Base-by-base conservation (phyloP, 1,140 invertebrate genomes). In the Drosophila carrolli region DNA sequence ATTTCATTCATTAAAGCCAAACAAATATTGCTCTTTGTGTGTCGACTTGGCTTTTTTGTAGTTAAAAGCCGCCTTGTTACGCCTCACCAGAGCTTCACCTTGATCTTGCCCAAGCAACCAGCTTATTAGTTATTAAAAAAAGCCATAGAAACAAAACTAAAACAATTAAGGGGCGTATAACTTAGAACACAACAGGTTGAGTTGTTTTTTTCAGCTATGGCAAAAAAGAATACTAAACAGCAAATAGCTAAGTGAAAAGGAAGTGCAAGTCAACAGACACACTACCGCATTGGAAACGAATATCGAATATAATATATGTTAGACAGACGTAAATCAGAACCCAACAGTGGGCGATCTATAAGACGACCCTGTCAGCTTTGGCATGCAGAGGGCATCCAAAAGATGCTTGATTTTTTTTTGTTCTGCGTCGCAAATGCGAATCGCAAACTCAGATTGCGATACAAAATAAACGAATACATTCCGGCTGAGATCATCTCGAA, bases 401-500 rank as follows among this genome's bases (percentile, higher is more conserved):
- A 76, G 65, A 70, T 56, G 48, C 37, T 56, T 62, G 53, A 43
- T 48, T 67, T 4, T 75, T 75, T 4, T 14, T 51, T 4, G 9
- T 51, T 77, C 63, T 77, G 70, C 80, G 80, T 66, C 80, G 80
- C 80, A 83, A 48, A 77, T 56, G 32, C 41, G 11, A 65, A 47
- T 29, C 55, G 54, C 62, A 23, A 40, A 23, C 32, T 23, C 19
- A n/a, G 44, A 38, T 40, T 38, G 46, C 32, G 58, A 57, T 47
- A 48, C 50, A 71, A 70, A 71, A 29, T 68, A 38, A 63, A 37
- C 41, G 47, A 41, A 62, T 74, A 57, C 65, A 57, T 56, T 48
- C 58, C 48, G 68, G 47, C 75, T 85, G 82, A 85, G 82, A 85
- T 85, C 82, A 85, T 86, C 82, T 81, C 53, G 32, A 54, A 53